Evolutionary conservation across 2,888 invertebrate species (phyloP), one percentile per base, ranked within the genome.

Genomic region (Rhyacophila evoluta): DNA sequence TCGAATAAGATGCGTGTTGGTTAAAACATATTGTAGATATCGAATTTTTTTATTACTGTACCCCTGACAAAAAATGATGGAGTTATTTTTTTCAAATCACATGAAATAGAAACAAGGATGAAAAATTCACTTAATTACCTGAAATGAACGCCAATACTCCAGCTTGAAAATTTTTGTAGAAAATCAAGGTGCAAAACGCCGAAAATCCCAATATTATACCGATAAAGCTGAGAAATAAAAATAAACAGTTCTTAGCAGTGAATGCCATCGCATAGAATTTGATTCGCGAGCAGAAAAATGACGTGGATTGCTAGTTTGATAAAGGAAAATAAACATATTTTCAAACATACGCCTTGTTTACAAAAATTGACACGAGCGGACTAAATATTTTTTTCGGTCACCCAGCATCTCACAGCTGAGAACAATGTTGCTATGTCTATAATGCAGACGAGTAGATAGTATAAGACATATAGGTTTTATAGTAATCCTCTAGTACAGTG

Each of bases 111-210:
- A n/a, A n/a, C n/a, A n/a, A n/a, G n/a, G n/a, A n/a, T n/a, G n/a
- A n/a, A n/a, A n/a, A n/a, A n/a, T n/a, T n/a, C n/a, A n/a, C n/a
- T 39, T 39, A 12, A 55, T 19, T 55, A 89, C 89, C 88, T 68
- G 89, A 88, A 83, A 89, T 83, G 82, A 89, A 85, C 79, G 87
- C 88, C 88, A 89, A 88, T 86, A 89, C 86, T 82, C 89, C 89
- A 83, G 89, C 89, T 83, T 88, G 88, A 75, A 89, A 84, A 85
- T 89, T 89, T 74, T 88, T 86, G 83, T 88, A 89, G 84, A 89
- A 85, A 82, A 89, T 88, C 83, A 89, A 89, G 85, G 88, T 88
- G 84, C 89, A 86, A 86, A 89, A 89, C 41, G 88, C 89, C 39
- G 88, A 88, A 73, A 88, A 80, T 75, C 89, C 89, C 38, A 82